Conservation (phyloP, 1,140 invertebrate species). For the Aporrectodea caliginosa region DNA sequence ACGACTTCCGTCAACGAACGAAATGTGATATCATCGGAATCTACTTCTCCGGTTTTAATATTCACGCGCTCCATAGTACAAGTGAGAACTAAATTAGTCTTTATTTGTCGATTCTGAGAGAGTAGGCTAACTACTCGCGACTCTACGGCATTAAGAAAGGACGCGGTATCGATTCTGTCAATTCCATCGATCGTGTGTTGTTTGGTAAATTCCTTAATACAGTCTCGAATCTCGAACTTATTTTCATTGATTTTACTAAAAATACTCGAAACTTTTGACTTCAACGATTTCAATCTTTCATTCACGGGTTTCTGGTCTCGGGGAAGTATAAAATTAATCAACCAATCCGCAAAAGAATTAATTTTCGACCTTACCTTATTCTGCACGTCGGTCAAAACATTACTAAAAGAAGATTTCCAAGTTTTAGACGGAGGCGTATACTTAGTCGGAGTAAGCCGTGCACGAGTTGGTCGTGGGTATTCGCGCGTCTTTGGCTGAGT, state of each 20-base stretch:
- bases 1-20: not conserved
- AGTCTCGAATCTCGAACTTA: not conserved
- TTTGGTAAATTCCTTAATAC: not conserved
- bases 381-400: slow-evolving; percentile 5
- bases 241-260: not conserved
- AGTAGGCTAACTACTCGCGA: not conserved
- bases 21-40: not conserved
- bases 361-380: not conserved
- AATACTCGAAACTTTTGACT: not conserved
- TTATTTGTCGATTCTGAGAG: not conserved
- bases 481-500: no score
- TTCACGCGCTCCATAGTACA: not conserved
- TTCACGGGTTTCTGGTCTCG: not conserved
- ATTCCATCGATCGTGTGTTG: not conserved
- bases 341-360: not conserved
- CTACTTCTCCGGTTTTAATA: not conserved
- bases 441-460: not conserved
- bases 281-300: not conserved
- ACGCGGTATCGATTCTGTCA: not conserved
- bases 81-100: not conserved
- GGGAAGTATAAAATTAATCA: not conserved
- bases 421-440: not conserved
- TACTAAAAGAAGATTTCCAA: not conserved
- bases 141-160: not conserved
- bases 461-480: no score